Evolutionary conservation across 2,797 vertebrate species (phyloP), one percentile per base, ranked within the genome.

Genomic region (Lindbergichthys nudifrons): DNA sequence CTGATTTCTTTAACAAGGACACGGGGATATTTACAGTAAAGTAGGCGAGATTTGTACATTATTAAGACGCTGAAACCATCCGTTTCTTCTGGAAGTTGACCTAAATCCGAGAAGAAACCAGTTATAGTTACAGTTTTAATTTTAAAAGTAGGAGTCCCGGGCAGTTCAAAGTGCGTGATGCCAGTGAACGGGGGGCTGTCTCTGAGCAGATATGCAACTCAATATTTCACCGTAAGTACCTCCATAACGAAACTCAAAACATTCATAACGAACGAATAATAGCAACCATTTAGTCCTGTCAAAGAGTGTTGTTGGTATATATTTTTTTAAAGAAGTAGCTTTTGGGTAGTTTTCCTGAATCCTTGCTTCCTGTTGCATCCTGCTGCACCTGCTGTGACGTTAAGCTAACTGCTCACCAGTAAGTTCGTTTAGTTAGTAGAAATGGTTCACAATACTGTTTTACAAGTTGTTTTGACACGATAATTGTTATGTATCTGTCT

Each of bases 101-200:
- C 3, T 18, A 3, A 16, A 16, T 15, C 5, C 11, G 7, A 30
- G 43, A 12, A 32, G 57, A 58, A 56, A 50, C 4, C 18, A 39
- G 48, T 53, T 14, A 0, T 14, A 61, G 63, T 65, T 69, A n/a
- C 21, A 10, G 45, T 56, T 57, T 19, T 10, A 70, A 18, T 42
- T 43, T 47, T 32, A 5, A 60, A 4, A n/a, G 75, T 72, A 42
- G 51, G 69, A 45, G 74, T 77, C 70, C 23, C 46, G 73, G 76
- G 62, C 75, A 42, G 87, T 88, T 87, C 77, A 89, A 91, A 92
- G 90, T 92, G 82, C 88, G 88, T 82, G 87, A 95, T 95, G 94
- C 93, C 92, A 18, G 91, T 92, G 1, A 90, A 92, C 65, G 85
- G 90, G 85, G 92, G 84, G 82, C 77, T 92, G 60, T 87, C 91